Evolutionary conservation across 2,113 vertebrate genomes (phyloP), one percentile per base, ranked within the genome.

Genomic region (Pseudorasbora parva): DNA sequence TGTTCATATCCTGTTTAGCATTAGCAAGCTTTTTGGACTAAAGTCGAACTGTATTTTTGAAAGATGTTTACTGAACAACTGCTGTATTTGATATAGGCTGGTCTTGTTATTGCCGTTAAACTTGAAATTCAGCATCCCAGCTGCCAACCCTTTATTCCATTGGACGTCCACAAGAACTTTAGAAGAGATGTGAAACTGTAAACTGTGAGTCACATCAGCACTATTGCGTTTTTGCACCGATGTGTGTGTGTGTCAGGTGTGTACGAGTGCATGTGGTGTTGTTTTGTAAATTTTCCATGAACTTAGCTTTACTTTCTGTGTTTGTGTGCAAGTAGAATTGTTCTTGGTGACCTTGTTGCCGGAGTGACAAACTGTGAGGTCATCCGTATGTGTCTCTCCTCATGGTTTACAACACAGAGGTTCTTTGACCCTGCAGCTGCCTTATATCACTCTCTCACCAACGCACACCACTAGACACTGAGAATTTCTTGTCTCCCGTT

Each of bases 391-490:
- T 85, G 66, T 89, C 33, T 83, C 1, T 66, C 59, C 27, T 23
- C 64, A 78, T 11, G 68, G 81, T 74, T 82, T 49, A 86, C 78
- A 43, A 83, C 87, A 92, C 90, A 93, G 87, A 89, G 88, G 64
- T 84, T 87, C 91, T 91, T 92, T 93, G 87, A 92, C 84, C 62
- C 77, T 86, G 90, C 92, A 93, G 92, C 92, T 93, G 92, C 41
- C 37, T 81, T 81, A 59, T 79, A 75, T 87, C 68, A 87, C 49
- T 41, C 75, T 41, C n/a, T 68, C 23, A 76, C 17, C 23, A 73
- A 56, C 23, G 30, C 66, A 72, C 60, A 71, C 45, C 56, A 45
- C 37, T 25, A 82, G 14, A 75, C 51, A 80, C 25, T 66, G 76
- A 45, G 59, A 49, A 45, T 51, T 78, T 66, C 78, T 80, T 80